A percentile compares a stretch with the other conserved stretches of the same genome.
phyloP scores from a whole-genome alignment of 92 coral and sea anemone genomes.

The Desmophyllum pertusum region DNA sequence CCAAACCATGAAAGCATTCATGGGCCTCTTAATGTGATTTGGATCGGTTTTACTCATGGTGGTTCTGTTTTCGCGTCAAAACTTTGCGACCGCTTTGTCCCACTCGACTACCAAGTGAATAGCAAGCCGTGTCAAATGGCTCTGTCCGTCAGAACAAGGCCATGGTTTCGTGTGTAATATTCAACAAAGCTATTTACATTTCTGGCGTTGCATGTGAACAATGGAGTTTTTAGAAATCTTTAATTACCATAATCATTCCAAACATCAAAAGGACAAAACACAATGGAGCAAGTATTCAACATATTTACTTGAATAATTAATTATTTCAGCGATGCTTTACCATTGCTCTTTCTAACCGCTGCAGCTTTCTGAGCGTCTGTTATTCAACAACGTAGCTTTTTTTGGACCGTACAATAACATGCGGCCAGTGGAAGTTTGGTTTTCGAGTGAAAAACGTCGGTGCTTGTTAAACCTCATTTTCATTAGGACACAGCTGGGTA shows the following conservation, averaged over 20 bases:
- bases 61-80: conserved; percentile 49
- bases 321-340: conserved; percentile 57
- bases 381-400: conserved; percentile 15
- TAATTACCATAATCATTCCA: conserved; percentile 99
- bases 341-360: conserved; percentile 38
- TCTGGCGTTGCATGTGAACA: conserved; percentile 99
- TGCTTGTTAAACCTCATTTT: conserved; percentile 77
- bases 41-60: conserved; percentile 81
- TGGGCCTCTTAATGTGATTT: conserved; percentile 95
- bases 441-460: conserved; percentile 24
- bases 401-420: background rate
- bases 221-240: conserved; percentile 96
- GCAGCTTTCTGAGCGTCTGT: conserved; percentile 8
- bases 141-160: conserved; percentile 78
- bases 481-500: conserved; percentile 83
- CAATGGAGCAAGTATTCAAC: conserved; percentile 76
- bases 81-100: conserved; percentile 62
- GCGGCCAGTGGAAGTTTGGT: conserved; percentile 27
- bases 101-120: conserved; percentile 60
- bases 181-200: conserved; percentile 99
- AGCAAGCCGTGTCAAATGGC: conserved; percentile 82
- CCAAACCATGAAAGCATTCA: conserved; percentile 99
- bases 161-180: conserved; percentile 75
- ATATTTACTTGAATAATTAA: conserved; percentile 97
- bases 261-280: conserved; percentile 90